Evolutionary conservation across 1,140 invertebrate genomes (phyloP), one percentile per base, ranked within the genome.

Genomic region (Hylyphantes graminicola): DNA sequence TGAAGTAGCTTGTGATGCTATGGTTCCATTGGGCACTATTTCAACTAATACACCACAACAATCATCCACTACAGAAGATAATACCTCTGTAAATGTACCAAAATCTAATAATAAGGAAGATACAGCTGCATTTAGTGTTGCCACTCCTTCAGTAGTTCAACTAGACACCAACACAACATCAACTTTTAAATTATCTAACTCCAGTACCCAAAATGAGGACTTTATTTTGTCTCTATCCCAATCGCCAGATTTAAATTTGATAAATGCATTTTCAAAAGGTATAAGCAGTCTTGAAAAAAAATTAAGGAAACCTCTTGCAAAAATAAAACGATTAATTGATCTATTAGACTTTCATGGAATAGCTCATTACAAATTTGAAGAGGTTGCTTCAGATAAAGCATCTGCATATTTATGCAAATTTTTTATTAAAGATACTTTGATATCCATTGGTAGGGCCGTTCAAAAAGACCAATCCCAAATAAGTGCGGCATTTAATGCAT

Each of bases 391-490:
- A 13, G n/a, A 74, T 17, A 68, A n/a, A 53, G 2, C 21, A 21
- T 57, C 72, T 21, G 54, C 19, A 19, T 2, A 13, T 19, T 67
- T 13, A 12, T 78, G 76, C 54, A 35, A 78, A 8, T 54, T 78
- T 67, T 78, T 54, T 78, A 55, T 78, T 54, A 51, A 64, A 10
- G 35, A 15, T 15, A 67, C 19, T 54, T 21, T 65, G 10, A 13
- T 78, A 50, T 48, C 61, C 17, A 78, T 61, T 48, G 76, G 76
- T 7, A 17, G 54, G 51, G 48, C 21, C 7, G 10, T 13, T 13
- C 21, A 54, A 7, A 13, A 67, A 55, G 13, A 55, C 13, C 2
- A 2, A 21, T 61, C 76, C 2, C 19, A 55, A 19, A 19, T 8
- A 21, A 55, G 55, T 21, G 76, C 61, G 9, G 10, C n/a, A 0